Base-by-base conservation (phyloP, 2,113 vertebrate species). In the Zosterops japonicus region DNA sequence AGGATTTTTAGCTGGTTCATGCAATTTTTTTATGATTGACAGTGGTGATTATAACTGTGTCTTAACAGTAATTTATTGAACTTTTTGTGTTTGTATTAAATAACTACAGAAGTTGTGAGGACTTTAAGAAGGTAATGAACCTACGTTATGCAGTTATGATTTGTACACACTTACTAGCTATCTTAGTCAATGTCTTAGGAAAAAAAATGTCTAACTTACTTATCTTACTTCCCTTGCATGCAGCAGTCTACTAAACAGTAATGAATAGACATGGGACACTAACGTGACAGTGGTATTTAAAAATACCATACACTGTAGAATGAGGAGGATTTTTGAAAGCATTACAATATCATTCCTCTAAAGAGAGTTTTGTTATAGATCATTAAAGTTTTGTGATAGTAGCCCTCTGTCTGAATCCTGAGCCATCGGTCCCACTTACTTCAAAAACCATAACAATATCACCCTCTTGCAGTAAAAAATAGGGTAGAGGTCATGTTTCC, bases 41-140 rank as follows among this genome's bases (percentile, higher is more conserved):
- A 68, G 29, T 50, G 56, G 36, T 57, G 74, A 83, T 93, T 88
- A 52, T 80, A 95, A 44, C 57, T 21, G 2, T 87, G 56, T 63
- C 60, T 89, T 80, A 92, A 82, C 8, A 85, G 49, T 80, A 91
- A 92, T 88, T 91, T 89, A 92, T 55, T 91, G 18, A 64, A 46
- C 25, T 78, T 60, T 95, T 81, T 22, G 55, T 81, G 63, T 31
- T 28, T 88, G 22, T 36, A 18, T 92, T 92, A 92, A 94, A 94
- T 84, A 95, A 82, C 78, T 69, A 80, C 24, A 89, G 23, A 88
- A 82, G 31, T 25, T 5, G 5, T 65, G 12, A 84, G 72, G 65
- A 93, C 13, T 79, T 89, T 70, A 67, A 78, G 87, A 88, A 91
- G 28, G 41, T 93, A 81, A 87, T 79, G 79, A 91, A 90, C 46